Evolutionary conservation across 2,888 invertebrate species (phyloP).

Genomic region (Loripinus fragilis): DNA sequence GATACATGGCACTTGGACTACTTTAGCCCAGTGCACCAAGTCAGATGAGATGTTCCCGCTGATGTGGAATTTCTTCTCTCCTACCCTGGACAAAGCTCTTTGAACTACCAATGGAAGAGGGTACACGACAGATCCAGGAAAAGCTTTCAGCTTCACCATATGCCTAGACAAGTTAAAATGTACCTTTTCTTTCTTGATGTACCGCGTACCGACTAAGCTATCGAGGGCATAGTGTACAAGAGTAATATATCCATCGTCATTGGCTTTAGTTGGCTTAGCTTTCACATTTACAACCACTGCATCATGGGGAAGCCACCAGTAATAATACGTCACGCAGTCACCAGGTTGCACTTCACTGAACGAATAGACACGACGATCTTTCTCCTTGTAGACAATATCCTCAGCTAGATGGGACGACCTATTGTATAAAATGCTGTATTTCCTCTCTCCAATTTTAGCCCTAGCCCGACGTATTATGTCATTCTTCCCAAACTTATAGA

Average conservation of each 20-base stretch:
- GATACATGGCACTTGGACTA: slow-evolving; percentile 30
- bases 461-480: slow-evolving; percentile 32
- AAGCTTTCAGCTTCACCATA: slow-evolving; percentile 23
- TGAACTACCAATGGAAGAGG: slow-evolving; percentile 19
- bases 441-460: slow-evolving; percentile 24
- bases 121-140: slow-evolving; percentile 29
- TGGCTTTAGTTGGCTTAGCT: slow-evolving; percentile 8
- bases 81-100: slow-evolving; percentile 31
- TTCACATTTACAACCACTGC: slow-evolving; percentile 30
- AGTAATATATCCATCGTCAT: neutral
- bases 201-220: slow-evolving; percentile 18
- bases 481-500: slow-evolving; percentile 15
- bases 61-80: slow-evolving; percentile 24
- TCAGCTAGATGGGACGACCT: slow-evolving; percentile 30
- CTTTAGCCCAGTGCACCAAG: slow-evolving; percentile 50
- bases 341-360: slow-evolving; percentile 24
- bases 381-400: slow-evolving; percentile 26
- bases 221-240: slow-evolving; percentile 38
- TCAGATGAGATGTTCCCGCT: slow-evolving; percentile 35
- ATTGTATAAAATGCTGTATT: slow-evolving; percentile 15
- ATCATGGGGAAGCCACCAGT: slow-evolving; percentile 33
- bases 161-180: slow-evolving; percentile 13
- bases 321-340: slow-evolving; percentile 31
- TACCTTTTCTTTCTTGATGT: slow-evolving; percentile 27
- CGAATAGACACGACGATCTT: slow-evolving; percentile 5